These are phyloP conservation scores for Holothuria leucospilota DNA, from an alignment of 53 echinoderm and acorn worm species.

Conservation along the genomic window DNA sequence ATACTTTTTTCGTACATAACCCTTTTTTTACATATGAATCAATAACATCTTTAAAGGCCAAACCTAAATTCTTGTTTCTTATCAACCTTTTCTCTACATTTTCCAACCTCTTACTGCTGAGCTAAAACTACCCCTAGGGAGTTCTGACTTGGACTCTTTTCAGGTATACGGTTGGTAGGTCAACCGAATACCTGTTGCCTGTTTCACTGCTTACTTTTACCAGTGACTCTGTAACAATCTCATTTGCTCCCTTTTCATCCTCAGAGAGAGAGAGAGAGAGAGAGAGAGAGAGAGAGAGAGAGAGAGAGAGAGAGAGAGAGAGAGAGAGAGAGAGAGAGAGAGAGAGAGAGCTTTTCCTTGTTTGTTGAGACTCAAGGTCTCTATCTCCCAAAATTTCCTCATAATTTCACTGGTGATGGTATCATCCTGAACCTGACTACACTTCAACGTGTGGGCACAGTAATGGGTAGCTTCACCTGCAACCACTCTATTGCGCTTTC, in stretches of 20 bases:
- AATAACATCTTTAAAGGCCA: not conserved
- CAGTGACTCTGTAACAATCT: not conserved
- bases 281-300: too few species aligned
- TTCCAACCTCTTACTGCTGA: not conserved
- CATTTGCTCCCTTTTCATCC: not conserved
- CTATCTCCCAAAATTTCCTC: constrained; percentile 15
- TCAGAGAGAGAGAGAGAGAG: not conserved
- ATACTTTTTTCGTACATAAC: too few species aligned
- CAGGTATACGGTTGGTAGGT: not conserved
- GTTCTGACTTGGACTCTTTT: too few species aligned
- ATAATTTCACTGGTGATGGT: not conserved
- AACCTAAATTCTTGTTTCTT: not conserved
- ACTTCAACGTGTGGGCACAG: not conserved
- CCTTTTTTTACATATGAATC: too few species aligned
- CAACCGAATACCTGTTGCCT: not conserved
- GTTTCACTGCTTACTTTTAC: not conserved
- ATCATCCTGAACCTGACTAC: too few species aligned
- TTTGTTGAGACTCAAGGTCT: not conserved
- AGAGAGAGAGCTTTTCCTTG: too few species aligned
- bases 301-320: too few species aligned
- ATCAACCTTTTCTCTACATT: not conserved
- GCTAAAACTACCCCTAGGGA: not conserved
- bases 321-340: too few species aligned
- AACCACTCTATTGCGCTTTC: not conserved
- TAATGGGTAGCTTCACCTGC: not conserved